Conservation (phyloP, 2,888 invertebrate species). For the Leuctra nigra region DNA sequence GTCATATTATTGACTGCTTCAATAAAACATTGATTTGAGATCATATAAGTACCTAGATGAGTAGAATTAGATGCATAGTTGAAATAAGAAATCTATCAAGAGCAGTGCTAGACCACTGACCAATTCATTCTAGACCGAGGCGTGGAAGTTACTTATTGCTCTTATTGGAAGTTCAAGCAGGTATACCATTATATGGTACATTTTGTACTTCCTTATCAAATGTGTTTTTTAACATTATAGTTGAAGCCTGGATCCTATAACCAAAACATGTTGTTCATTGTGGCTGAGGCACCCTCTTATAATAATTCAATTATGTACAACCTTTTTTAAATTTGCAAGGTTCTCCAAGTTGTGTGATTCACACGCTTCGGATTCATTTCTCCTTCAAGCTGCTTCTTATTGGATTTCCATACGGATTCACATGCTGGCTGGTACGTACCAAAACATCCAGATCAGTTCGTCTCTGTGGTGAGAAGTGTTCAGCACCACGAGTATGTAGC, state of each 20-base stretch:
- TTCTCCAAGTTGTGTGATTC: background rate
- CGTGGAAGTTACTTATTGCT: background rate
- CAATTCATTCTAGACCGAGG: background rate
- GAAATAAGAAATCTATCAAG: background rate
- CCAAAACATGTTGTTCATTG: too few species aligned
- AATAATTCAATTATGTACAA: too few species aligned
- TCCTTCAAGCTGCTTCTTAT: slow-evolving; percentile 1
- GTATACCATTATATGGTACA: too few species aligned
- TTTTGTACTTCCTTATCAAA: too few species aligned
- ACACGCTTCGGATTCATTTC: background rate
- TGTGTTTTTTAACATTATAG: too few species aligned
- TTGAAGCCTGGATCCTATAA: too few species aligned
- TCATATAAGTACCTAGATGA: too few species aligned
- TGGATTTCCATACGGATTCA: slow-evolving; percentile 13
- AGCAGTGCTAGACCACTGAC: background rate
- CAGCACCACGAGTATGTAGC: background rate
- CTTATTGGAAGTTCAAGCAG: too few species aligned
- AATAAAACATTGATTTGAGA: too few species aligned
- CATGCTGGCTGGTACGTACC: slow-evolving; percentile 1
- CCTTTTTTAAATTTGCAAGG: too few species aligned
- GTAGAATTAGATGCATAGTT: background rate
- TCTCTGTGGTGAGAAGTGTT: background rate
- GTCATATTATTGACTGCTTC: background rate
- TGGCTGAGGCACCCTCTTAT: too few species aligned
- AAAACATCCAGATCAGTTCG: background rate